phyloP scores from a whole-genome alignment of 2,113 vertebrate species.

The Onychostoma macrolepis region DNA sequence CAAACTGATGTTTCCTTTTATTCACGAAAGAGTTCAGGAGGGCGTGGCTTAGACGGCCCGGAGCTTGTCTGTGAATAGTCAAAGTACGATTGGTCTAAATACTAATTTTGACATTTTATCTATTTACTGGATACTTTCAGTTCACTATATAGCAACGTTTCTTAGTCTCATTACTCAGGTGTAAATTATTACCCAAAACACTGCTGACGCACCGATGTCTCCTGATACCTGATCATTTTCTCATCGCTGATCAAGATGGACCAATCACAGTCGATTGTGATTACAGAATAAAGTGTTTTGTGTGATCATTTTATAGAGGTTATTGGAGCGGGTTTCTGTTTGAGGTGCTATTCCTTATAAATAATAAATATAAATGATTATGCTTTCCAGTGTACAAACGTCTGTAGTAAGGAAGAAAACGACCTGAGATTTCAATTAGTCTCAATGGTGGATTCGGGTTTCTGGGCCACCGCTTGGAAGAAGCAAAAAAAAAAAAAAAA shows the following conservation, averaged over 20 bases:
- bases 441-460: background rate
- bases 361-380: background rate
- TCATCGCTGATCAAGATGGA: background rate
- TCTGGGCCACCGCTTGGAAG: slow-evolving; percentile 21
- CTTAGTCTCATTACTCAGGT: background rate
- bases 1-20: background rate
- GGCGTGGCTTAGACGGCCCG: background rate
- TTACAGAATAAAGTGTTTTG: background rate
- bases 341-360: background rate
- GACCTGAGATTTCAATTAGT: background rate
- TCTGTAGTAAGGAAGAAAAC: too few species aligned
- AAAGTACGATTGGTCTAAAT: background rate
- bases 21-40: background rate
- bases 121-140: background rate
- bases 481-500: background rate
- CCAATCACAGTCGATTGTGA: background rate
- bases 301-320: background rate
- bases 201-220: background rate
- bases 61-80: background rate
- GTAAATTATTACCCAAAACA: background rate
- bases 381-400: background rate
- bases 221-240: background rate
- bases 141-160: too few species aligned
- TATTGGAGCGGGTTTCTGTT: background rate
- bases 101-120: background rate